These are phyloP conservation scores for Hypercompe scribonia DNA, from an alignment of 2,888 invertebrate genomes.

Conservation along the genomic window DNA sequence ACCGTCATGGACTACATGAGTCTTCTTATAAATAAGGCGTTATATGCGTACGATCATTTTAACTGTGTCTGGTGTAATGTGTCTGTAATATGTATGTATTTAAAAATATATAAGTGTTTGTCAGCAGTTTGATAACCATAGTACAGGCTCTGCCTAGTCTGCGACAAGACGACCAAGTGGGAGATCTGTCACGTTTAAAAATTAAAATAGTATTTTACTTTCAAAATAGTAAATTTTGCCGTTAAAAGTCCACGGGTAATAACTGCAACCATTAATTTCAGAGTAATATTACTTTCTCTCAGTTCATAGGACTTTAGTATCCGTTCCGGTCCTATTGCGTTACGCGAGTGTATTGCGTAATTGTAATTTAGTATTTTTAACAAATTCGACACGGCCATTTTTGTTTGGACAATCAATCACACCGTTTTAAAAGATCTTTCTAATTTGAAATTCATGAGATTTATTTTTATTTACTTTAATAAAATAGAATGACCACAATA, in stretches of 20 bases:
- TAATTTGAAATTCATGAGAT: constrained; percentile 6
- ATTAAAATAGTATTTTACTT: no score
- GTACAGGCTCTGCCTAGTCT: no score
- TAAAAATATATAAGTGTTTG: no score
- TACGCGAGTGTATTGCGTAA: constrained; percentile 35
- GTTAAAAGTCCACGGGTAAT: not conserved
- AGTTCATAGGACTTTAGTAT: constrained; percentile 32
- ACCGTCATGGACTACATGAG: no score
- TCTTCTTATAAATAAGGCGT: no score
- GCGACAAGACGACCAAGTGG: no score
- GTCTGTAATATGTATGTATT: no score
- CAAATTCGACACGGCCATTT: constrained; percentile 7
- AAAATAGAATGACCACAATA: not conserved
- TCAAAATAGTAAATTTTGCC: no score
- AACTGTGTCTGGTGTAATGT: no score
- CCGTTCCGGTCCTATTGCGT: constrained; percentile 32
- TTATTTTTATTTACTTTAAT: not conserved
- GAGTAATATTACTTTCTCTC: constrained; percentile 39
- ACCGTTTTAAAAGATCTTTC: not conserved
- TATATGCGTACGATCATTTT: no score
- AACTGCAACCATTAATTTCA: constrained; percentile 9
- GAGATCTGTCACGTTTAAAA: no score
- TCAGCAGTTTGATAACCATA: no score
- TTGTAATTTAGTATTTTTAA: constrained; percentile 13
- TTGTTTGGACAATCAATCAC: not conserved